phyloP scores from a whole-genome alignment of 2,797 vertebrate genomes.

The Nasua narica region DNA sequence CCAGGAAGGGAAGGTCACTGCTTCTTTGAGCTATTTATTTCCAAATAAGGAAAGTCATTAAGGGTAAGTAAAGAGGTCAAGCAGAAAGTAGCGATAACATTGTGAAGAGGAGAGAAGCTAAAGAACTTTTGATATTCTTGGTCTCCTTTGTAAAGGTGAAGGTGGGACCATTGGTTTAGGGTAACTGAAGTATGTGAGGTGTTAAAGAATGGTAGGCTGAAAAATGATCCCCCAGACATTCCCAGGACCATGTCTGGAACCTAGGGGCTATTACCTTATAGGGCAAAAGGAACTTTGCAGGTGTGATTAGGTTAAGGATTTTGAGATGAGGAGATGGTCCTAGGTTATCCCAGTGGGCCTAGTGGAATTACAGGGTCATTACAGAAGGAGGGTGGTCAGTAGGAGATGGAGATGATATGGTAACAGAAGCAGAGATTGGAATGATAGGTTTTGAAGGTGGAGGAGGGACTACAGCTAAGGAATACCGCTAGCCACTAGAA shows the following conservation, averaged over 20 bases:
- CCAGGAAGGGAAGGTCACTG: not conserved
- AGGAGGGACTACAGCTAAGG: not conserved
- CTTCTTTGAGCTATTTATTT: not conserved
- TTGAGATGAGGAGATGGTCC: not conserved
- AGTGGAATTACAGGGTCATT: not conserved
- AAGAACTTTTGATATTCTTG: not conserved
- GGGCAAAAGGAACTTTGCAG: not conserved
- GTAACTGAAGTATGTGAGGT: not conserved
- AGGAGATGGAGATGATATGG: not conserved
- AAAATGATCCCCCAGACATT: too few relatives aligned
- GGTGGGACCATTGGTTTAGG: not conserved
- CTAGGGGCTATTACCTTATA: not conserved
- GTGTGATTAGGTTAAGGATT: not conserved
- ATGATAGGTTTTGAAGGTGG: not conserved
- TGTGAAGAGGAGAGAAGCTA: not conserved
- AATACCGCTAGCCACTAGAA: not conserved
- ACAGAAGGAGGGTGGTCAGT: not conserved
- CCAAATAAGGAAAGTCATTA: constrained; percentile 7
- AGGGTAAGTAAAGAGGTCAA: not conserved
- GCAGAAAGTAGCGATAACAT: not conserved
- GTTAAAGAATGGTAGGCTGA: not conserved
- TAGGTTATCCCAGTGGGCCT: not conserved
- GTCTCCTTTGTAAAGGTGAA: not conserved
- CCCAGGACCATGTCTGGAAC: not conserved
- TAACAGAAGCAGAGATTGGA: not conserved